phyloP scores from a whole-genome alignment of 2,113 vertebrate genomes.

The Tupaia chinensis region DNA sequence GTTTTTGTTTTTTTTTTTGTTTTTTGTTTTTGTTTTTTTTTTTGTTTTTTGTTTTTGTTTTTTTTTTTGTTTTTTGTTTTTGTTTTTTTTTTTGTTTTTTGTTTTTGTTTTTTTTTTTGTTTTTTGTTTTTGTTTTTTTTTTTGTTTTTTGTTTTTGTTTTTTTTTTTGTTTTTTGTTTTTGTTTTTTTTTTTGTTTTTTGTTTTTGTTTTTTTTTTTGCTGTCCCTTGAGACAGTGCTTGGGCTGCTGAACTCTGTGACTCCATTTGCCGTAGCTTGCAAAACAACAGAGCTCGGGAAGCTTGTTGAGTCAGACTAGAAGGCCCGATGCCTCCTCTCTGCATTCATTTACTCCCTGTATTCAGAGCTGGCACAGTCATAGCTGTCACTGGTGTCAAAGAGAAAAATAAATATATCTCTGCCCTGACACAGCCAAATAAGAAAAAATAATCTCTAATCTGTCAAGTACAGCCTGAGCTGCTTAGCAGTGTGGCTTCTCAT shows the following conservation, averaged over 20 bases:
- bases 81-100: too few species aligned
- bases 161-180: too few species aligned
- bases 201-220: not conserved
- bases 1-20: too few species aligned
- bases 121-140: too few species aligned
- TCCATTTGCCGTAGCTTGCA: not conserved
- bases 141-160: too few species aligned
- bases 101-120: too few species aligned
- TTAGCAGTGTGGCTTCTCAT: not conserved
- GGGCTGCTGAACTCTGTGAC: not conserved
- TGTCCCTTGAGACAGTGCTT: not conserved
- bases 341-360: conserved; percentile 29
- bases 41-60: too few species aligned
- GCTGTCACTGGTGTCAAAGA: conserved; percentile 42
- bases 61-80: too few species aligned
- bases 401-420: conserved; percentile 12
- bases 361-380: not conserved
- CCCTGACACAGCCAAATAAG: conserved; percentile 42
- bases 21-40: too few species aligned
- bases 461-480: not conserved
- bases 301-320: not conserved
- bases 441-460: conserved; percentile 51
- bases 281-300: not conserved
- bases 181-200: too few species aligned
- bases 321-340: not conserved